These are phyloP conservation scores for Pantherophis alleghaniensis DNA, from an alignment of 2,797 vertebrate species.

Conservation along the genomic window DNA sequence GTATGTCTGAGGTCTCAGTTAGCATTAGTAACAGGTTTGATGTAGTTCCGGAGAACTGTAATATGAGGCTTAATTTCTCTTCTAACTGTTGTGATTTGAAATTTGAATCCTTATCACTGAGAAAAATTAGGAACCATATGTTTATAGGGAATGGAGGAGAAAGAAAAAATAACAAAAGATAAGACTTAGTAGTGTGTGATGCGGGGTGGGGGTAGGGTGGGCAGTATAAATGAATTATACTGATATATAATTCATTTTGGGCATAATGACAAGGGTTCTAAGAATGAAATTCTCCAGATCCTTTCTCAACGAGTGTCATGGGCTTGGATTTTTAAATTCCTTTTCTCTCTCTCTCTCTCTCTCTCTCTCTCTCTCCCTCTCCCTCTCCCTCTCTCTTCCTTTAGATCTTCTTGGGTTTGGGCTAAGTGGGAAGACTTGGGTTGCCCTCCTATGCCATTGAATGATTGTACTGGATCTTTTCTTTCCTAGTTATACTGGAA, in stretches of 20 bases:
- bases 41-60: not conserved
- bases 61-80: not conserved
- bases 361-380: no score
- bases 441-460: not conserved
- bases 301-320: not conserved
- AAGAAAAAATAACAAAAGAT: not conserved
- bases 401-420: not conserved
- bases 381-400: not conserved
- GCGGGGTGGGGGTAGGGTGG: not conserved
- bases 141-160: not conserved
- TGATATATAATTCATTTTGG: not conserved
- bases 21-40: not conserved
- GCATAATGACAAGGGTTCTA: not conserved
- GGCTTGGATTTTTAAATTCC: not conserved
- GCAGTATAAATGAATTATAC: not conserved
- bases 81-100: not conserved
- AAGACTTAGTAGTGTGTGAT: not conserved
- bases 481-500: not conserved
- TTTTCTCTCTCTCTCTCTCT: not conserved
- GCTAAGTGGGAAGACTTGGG: not conserved
- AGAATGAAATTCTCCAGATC: not conserved
- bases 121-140: not conserved
- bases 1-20: not conserved
- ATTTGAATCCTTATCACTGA: not conserved
- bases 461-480: not conserved